These are phyloP conservation scores for Sceloporus undulatus DNA, from an alignment of 2,113 vertebrate species.

Conservation along the genomic window DNA sequence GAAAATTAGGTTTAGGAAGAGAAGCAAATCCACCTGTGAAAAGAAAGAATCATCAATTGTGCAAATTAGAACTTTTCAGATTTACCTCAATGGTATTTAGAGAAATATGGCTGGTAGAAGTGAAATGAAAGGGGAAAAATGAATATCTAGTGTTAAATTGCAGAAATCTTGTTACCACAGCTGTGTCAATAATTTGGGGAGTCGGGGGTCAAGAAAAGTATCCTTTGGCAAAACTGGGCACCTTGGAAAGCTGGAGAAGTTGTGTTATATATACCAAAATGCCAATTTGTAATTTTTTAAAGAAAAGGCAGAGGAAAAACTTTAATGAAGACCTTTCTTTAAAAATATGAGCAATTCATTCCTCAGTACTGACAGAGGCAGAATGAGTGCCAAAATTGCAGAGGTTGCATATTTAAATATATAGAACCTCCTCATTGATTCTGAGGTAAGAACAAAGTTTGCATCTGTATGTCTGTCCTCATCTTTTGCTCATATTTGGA, in stretches of 20 bases:
- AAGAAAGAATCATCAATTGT: constrained; percentile 9
- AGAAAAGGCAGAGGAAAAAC: constrained; percentile 24
- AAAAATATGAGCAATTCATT: background rate
- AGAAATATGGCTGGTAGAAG: constrained; percentile 4
- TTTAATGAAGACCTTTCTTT: background rate
- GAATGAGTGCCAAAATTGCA: background rate
- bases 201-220: constrained; percentile 5
- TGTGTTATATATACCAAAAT: constrained; percentile 27
- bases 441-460: background rate
- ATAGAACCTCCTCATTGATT: background rate
- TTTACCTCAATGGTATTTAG: background rate
- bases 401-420: background rate
- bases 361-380: background rate
- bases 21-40: background rate
- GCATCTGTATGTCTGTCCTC: background rate
- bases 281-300: constrained; percentile 23
- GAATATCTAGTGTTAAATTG: constrained; percentile 20
- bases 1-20: background rate
- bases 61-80: constrained; percentile 28
- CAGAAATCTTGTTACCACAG: constrained; percentile 38
- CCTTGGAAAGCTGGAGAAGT: constrained; percentile 14
- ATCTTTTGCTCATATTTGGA: background rate
- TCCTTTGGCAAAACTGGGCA: constrained; percentile 23
- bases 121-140: background rate
- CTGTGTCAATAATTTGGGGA: constrained; percentile 34